phyloP scores from a whole-genome alignment of 2,797 vertebrate species.

The Periparus ater region DNA sequence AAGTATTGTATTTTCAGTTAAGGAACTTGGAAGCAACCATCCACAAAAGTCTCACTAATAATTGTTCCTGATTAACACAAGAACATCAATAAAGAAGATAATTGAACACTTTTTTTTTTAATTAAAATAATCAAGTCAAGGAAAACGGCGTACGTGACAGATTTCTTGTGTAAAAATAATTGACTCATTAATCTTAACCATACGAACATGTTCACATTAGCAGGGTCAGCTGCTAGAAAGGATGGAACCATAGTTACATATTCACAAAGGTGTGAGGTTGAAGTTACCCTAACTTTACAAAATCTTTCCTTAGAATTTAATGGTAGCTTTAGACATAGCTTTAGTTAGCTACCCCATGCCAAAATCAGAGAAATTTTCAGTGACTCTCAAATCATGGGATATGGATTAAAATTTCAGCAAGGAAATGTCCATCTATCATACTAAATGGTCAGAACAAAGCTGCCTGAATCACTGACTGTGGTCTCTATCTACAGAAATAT shows the following conservation, averaged over 20 bases:
- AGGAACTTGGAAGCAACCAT: conserved; percentile 24
- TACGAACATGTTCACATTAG: conserved; percentile 70
- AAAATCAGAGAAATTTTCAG: neutral
- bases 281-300: conserved; percentile 37
- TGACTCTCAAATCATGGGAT: neutral
- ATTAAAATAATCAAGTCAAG: conserved; percentile 76
- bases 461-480: neutral
- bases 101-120: conserved; percentile 67
- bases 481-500: neutral
- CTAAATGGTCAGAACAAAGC: neutral
- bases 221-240: conserved; percentile 68
- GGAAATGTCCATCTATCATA: neutral
- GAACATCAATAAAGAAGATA: conserved; percentile 65
- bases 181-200: conserved; percentile 79
- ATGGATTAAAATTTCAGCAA: neutral
- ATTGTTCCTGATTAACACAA: conserved; percentile 71
- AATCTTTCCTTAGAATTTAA: neutral
- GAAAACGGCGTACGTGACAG: conserved; percentile 71
- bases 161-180: conserved; percentile 76
- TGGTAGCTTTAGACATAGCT: neutral
- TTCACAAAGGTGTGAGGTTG: conserved; percentile 49
- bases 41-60: conserved; percentile 64
- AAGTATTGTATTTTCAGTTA: conserved; percentile 63
- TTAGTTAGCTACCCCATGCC: neutral
- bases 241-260: neutral